phyloP scores from a whole-genome alignment of 1,140 invertebrate species.

The Myzus persicae region DNA sequence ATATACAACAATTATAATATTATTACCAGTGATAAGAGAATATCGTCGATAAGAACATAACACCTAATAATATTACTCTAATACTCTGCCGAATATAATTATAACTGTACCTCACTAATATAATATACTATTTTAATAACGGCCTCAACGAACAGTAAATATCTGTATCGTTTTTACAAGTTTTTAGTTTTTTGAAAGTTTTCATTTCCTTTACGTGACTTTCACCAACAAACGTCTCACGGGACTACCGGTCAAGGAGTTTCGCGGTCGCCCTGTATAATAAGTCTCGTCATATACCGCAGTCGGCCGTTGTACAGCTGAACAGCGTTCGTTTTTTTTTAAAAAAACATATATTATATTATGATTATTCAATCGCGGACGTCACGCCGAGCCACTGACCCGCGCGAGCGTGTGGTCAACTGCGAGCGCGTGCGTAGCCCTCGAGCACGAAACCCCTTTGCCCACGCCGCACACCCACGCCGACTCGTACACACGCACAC shows the following conservation, averaged over 20 bases:
- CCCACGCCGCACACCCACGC: neutral
- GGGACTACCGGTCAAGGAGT: neutral
- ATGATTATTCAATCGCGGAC: neutral
- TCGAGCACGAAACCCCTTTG: neutral
- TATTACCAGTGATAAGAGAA: too few species aligned
- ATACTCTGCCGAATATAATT: too few species aligned
- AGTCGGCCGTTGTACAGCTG: neutral
- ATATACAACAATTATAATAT: too few species aligned
- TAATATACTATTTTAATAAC: too few species aligned
- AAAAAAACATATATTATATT: neutral
- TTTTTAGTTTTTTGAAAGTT: neutral
- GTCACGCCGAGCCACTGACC: constrained; percentile 36
- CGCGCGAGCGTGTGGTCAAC: constrained; percentile 20
- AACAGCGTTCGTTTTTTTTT: neutral
- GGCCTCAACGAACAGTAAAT: too few species aligned
- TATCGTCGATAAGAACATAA: too few species aligned
- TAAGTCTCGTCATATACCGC: neutral
- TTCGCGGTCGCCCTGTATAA: neutral
- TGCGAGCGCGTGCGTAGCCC: neutral
- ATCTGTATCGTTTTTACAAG: neutral
- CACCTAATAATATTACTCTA: too few species aligned
- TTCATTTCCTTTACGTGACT: too few species aligned
- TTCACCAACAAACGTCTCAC: neutral
- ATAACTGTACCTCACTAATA: too few species aligned
- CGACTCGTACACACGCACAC: neutral